Evolutionary conservation across 2,797 vertebrate species (phyloP), one percentile per base, ranked within the genome.

Genomic region (Craterocephalus amniculus): DNA sequence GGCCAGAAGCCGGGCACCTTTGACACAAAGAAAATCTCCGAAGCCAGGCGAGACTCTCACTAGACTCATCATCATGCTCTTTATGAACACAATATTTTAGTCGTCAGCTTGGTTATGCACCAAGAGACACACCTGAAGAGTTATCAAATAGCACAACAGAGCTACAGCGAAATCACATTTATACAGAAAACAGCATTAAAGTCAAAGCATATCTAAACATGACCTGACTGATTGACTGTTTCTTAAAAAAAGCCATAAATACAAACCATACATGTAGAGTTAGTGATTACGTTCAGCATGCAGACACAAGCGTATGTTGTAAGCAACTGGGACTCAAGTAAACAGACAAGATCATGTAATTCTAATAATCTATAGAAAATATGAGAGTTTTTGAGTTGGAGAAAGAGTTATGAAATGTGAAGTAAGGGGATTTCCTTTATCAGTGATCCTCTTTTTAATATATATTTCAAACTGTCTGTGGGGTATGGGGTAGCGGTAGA

Each of bases 21-120:
- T 73, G 68, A 76, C 40, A 43, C 78, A 79, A 87, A 73, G 61
- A 77, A 73, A 74, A 51, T 66, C 67, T 77, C 76, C 68, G 26
- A 71, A 84, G 79, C 66, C 66, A 71, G 86, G 24, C 4, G 74
- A 77, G 75, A 85, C 71, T 77, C 78, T 87, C 72, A 63, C 80
- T 83, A 88, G 74, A 70, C 20, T 22, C 20, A 48, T 48, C 43
- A 58, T 84, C 89, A 91, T 91, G 89, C 88, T 87, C 73, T 89
- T 75, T 80, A 75, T 69, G 82, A 82, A 89, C 80, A 81, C 66
- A 89, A 54, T 22, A 77, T 78, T 90, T 87, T 76, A 92, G 84
- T 70, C 89, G 78, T 87, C 88, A 88, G 70, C 67, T 74, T 45
- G 78, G 74, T 81, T 86, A 93, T 91, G 84, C 91, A 90, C 67